Conservation (phyloP, 2,113 vertebrate species). For the Pedionomus torquatus region DNA sequence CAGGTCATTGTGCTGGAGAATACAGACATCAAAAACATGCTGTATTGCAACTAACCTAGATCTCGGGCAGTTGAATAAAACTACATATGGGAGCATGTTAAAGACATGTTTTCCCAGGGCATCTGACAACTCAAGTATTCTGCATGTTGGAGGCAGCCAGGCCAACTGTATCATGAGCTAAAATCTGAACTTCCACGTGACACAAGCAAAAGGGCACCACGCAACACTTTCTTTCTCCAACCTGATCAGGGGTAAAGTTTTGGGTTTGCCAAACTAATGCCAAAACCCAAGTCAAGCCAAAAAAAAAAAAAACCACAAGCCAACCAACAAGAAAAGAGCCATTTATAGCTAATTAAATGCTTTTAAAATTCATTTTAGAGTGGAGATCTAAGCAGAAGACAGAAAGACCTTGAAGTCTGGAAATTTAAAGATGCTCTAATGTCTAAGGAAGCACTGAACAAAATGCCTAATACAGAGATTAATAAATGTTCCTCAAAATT, state of each 20-base stretch:
- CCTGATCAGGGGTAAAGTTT: neutral
- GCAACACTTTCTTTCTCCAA: neutral
- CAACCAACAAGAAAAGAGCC: fast-evolving
- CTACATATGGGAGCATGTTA: neutral
- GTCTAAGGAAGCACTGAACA: neutral
- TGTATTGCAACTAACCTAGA: neutral
- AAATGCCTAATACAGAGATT: neutral
- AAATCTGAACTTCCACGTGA: neutral
- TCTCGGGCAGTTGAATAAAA: neutral
- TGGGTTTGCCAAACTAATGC: neutral
- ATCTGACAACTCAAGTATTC: neutral
- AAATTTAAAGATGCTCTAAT: neutral
- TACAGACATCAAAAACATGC: neutral
- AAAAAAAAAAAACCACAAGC: neutral
- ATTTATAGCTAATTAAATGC: neutral
- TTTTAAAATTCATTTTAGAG: neutral
- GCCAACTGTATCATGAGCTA: neutral
- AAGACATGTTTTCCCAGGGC: neutral
- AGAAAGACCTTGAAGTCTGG: neutral
- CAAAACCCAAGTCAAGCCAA: neutral
- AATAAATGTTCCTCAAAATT: neutral
- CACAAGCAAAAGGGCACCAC: neutral
- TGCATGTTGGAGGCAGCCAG: neutral
- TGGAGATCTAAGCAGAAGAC: neutral
- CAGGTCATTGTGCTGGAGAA: fast-evolving